phyloP scores from a whole-genome alignment of 2,797 vertebrate genomes.

The Myotis myotis region DNA sequence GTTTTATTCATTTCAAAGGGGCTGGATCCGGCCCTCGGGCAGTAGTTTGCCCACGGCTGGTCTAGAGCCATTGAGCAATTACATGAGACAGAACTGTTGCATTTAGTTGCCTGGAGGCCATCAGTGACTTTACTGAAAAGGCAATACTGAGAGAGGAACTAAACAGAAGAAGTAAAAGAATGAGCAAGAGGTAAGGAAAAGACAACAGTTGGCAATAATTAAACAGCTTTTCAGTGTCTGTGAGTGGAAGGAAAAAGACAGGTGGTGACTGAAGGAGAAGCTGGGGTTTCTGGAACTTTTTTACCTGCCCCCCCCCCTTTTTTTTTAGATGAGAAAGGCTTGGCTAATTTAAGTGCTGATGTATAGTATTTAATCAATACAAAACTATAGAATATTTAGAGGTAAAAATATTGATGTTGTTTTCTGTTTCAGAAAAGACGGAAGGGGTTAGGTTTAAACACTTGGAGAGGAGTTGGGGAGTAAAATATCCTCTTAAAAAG shows the following conservation, averaged over 20 bases:
- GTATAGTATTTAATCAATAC: neutral
- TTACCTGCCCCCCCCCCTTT: accelerated
- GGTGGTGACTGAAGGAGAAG: neutral
- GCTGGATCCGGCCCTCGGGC: no score
- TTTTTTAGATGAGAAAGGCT: neutral
- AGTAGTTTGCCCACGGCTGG: no score
- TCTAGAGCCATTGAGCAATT: neutral
- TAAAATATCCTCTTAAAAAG: neutral
- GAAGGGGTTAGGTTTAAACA: neutral
- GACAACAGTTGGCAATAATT: no score
- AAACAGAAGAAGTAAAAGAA: neutral
- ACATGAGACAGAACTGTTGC: neutral
- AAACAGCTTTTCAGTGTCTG: neutral
- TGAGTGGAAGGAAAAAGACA: neutral
- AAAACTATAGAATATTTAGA: neutral
- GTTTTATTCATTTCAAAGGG: no score
- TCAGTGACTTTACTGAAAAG: neutral
- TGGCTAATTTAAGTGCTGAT: neutral
- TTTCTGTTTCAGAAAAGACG: neutral
- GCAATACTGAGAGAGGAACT: neutral
- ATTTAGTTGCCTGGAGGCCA: neutral
- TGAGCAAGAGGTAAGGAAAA: neutral
- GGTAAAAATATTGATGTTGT: neutral
- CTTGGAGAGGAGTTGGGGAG: neutral
- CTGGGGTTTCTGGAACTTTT: neutral